Base-by-base conservation (phyloP, 2,888 invertebrate genomes). In the Cantharis lateralis region DNA sequence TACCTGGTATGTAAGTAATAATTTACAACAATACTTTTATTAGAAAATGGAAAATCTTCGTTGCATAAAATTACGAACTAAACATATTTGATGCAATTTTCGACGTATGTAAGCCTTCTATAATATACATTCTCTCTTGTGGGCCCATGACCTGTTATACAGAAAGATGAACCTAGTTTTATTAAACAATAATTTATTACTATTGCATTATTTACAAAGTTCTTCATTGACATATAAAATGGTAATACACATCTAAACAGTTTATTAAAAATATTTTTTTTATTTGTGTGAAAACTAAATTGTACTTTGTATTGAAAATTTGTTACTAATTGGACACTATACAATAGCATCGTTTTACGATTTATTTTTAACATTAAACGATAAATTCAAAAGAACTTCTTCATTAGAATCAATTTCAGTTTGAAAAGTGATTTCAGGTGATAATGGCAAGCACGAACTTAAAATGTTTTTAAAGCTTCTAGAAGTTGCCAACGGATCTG, bases 361-460 rank as follows among this genome's bases (percentile, higher is more conserved):
- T 77, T 84, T 85, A 62, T 86, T 84, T 78, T 84, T 84, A 74
- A 84, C 83, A 76, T 85, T 85, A 80, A 88, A 87, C 66, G 87
- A 85, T 81, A 87, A 81, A 82, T 87, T 88, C 80, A 87, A 82
- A 72, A 87, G 84, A 79, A 87, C 87, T 81, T 88, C 87, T 84
- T 85, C 87, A 79, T 86, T 83, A 71, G 85, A 82, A 78, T 87
- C 86, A 74, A 87, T 84, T 81, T 86, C 86, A 71, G 82, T 84
- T 75, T 86, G 85, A 80, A 87, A 86, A 69, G 86, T 85, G 62
- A 84, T 78, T 72, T 84, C 84, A 26, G 85, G 82, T 64, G 85
- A 82, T 72, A 85, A 74, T 63, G 84, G 77, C 71, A 81, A 77
- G 48, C 83, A 78, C 78, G 82, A 80, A 68, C 80, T 82, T 62